Evolutionary conservation across 1,140 invertebrate species (phyloP).

Genomic region (Lerema accius): DNA sequence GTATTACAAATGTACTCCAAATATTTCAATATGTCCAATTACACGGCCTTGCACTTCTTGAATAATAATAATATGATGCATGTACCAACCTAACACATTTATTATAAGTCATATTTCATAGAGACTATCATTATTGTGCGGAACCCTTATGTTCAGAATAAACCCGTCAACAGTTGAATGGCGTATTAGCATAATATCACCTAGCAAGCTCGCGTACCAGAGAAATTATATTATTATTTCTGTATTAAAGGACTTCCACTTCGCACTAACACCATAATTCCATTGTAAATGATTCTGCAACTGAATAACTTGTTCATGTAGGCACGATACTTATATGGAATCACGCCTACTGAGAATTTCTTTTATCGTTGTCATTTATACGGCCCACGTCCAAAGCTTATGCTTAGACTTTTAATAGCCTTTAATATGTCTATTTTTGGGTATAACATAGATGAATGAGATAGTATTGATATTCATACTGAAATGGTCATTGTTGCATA

Average conservation of each 20-base stretch:
- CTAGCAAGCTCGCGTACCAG: slow-evolving; percentile 5
- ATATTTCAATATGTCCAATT: too few relatives aligned
- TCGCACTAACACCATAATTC: slow-evolving; percentile 37
- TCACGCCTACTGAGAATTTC: slow-evolving; percentile 37
- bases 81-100: too few relatives aligned
- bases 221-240: slow-evolving; percentile 25
- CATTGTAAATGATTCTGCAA: slow-evolving; percentile 44
- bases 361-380: slow-evolving; percentile 23
- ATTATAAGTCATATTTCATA: slow-evolving; percentile 32
- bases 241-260: slow-evolving; percentile 35
- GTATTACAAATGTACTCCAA: too few relatives aligned
- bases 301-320: slow-evolving; percentile 34
- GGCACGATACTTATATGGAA: slow-evolving; percentile 23
- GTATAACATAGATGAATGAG: slow-evolving; percentile 18
- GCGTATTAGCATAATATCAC: slow-evolving; percentile 50
- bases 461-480: background rate
- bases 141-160: slow-evolving; percentile 2
- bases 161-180: slow-evolving; percentile 32
- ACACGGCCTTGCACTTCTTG: too few relatives aligned
- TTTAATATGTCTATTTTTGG: slow-evolving; percentile 24
- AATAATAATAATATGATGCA: too few relatives aligned
- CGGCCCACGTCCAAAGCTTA: slow-evolving; percentile 12
- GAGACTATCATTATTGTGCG: background rate
- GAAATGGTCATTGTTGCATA: slow-evolving; percentile 15
- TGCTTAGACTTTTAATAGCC: slow-evolving; percentile 24